Base-by-base conservation (phyloP, 2,797 vertebrate genomes). In the Pyrocephalus nanus region DNA sequence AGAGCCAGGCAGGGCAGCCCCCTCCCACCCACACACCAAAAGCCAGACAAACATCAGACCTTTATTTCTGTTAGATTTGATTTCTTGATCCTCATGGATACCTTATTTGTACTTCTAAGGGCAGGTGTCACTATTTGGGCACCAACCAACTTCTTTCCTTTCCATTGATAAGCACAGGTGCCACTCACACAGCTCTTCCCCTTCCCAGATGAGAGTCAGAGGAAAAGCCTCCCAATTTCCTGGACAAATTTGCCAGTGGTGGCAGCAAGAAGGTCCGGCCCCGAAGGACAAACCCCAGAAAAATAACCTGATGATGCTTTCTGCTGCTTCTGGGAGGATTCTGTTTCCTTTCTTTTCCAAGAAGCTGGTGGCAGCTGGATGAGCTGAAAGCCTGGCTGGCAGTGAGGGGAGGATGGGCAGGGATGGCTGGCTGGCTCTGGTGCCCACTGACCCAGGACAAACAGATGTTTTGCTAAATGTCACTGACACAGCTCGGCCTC, bases 11-110 rank as follows among this genome's bases (percentile, higher is more conserved):
- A 50, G 42, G 15, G n/a, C 30, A 55, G 47, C 25, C 26, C 2
- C 0, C 6, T 57, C 18, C 13, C 15, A 6, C 26, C 19, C 11
- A 2, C 18, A 6, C 25, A 23, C 36, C n/a, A 36, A 60, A 29
- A 51, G 27, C 26, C 66, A 64, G 20, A 7, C 11, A 69, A 25
- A 15, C 3, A 0, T 5, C 40, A 45, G 32, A 51, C 48, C 38
- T 51, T 72, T 34, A 12, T 14, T 61, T 23, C 32, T 26, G 19
- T 34, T 51, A 32, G 7, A 30, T 43, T n/a, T 51, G 10, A 38
- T 43, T 40, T 74, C 23, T 60, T 22, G 17, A 34, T 67, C 20
- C 40, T 54, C 1, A 0, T 25, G 38, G 36, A 19, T 57, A 65
- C 16, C 36, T 74, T 43, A 36, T 21, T 50, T 18, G 25, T 60